Conservation (phyloP, 1,140 invertebrate genomes). For the Himalopsyche phryganea region DNA sequence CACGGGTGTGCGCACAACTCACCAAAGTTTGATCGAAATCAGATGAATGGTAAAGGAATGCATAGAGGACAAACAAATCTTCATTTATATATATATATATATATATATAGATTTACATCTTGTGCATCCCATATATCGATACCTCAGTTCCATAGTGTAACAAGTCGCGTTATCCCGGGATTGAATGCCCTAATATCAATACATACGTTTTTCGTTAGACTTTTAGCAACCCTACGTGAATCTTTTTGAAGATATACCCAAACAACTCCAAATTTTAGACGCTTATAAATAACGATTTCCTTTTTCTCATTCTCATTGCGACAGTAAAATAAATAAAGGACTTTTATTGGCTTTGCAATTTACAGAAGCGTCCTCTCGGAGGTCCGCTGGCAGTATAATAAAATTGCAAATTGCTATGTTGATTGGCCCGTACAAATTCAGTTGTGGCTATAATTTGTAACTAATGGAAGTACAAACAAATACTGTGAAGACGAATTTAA, state of each 20-base stretch:
- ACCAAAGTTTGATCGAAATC: no score
- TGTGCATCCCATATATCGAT: no score
- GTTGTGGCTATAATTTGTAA: conserved; percentile 24
- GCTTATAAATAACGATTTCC: conserved; percentile 34
- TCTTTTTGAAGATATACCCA: conserved; percentile 15
- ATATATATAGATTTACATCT: no score
- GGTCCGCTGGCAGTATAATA: conserved; percentile 20
- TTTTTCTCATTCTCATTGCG: conserved; percentile 32
- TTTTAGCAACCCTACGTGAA: background rate
- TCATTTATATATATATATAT: no score
- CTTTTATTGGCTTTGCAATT: conserved; percentile 21
- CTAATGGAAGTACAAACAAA: conserved; percentile 10
- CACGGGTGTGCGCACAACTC: no score
- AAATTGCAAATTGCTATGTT: conserved; percentile 32
- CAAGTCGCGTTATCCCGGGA: no score
- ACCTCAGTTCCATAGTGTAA: no score
- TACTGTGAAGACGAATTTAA: no score
- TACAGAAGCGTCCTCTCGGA: background rate
- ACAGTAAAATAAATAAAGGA: conserved; percentile 32
- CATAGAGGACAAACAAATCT: no score
- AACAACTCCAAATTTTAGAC: conserved; percentile 29
- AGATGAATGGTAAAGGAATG: no score
- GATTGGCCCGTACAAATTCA: conserved; percentile 25
- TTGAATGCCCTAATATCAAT: no score
- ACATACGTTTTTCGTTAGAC: no score